Base-by-base conservation (phyloP, 2,113 vertebrate genomes). In the Ondatra zibethicus region DNA sequence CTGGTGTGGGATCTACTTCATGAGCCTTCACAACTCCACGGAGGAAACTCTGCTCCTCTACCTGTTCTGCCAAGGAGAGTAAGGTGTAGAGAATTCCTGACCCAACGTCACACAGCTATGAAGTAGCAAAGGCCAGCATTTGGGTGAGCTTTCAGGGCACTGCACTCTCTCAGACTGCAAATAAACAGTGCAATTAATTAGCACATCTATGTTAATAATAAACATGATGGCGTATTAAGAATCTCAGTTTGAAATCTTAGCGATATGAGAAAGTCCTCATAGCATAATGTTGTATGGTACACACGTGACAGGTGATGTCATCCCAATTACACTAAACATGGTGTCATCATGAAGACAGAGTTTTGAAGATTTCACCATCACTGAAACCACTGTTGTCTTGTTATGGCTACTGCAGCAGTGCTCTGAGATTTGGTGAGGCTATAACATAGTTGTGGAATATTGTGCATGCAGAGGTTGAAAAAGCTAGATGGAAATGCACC, bases 141-240 rank as follows among this genome's bases (percentile, higher is more conserved):
- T 72, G 70, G 36, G 21, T 55, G 78, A 0, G 1, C 4, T 52
- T 50, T 42, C 36, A 33, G 50, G n/a, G n/a, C 13, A 1, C 14
- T 63, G 31, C n/a, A 36, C 12, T 17, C 0, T 7, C 1, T 27
- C 81, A 50, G n/a, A 39, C 21, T 33, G 21, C 68, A 68, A 78
- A 36, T 12, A 47, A 36, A 7, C 23, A 6, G 0, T 7, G 1
- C 17, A 1, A 13, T 70, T 42, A 21, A 21, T 63, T 4, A 55
- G 88, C 61, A 36, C 29, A 66, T 0, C 1, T 39, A 55, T 85
- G 47, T 55, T 75, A 58, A 8, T 78, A 39, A 47, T 72, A 58
- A 47, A 9, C 21, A 63, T 2, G 25, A 63, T 29, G 13, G n/a
- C 52, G 23, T 27, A 50, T 81, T 39, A 36, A 84, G 52, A 86